phyloP scores from a whole-genome alignment of 2,797 vertebrate genomes.

The Aulostomus chinensis region DNA sequence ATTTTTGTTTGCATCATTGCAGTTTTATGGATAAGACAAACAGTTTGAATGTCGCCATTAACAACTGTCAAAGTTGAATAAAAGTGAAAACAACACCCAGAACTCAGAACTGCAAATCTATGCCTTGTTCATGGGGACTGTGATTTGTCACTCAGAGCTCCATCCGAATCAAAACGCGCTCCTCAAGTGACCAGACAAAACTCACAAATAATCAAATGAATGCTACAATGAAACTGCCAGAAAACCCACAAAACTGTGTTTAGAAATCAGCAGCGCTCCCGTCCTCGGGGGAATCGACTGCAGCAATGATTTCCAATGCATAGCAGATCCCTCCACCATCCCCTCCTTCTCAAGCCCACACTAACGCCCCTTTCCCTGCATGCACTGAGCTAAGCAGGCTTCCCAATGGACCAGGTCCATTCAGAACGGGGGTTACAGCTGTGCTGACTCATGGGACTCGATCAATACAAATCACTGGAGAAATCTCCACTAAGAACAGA shows the following conservation, averaged over 20 bases:
- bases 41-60: conserved; percentile 12
- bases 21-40: conserved; percentile 18
- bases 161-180: conserved; percentile 19
- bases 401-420: conserved; percentile 58
- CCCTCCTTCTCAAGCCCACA: conserved; percentile 67
- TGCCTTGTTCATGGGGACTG: conserved; percentile 16
- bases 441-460: conserved; percentile 62
- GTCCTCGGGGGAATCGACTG: conserved; percentile 56
- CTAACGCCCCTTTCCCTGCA: conserved; percentile 67
- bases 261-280: conserved; percentile 52
- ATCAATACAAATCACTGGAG: conserved; percentile 66
- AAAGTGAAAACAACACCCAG: conserved; percentile 1
- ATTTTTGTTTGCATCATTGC: conserved; percentile 40
- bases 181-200: conserved; percentile 20
- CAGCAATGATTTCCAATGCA: conserved; percentile 75
- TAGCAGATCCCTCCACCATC: conserved; percentile 58
- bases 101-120: conserved; percentile 1
- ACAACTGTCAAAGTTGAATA: conserved; percentile 16
- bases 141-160: conserved; percentile 31
- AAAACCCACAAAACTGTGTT: conserved; percentile 41
- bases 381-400: conserved; percentile 59
- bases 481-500: conserved; percentile 36
- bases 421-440: conserved; percentile 50
- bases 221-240: conserved; percentile 16
- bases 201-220: conserved; percentile 17